Evolutionary conservation across 2,888 invertebrate genomes (phyloP), one percentile per base, ranked within the genome.

Genomic region (Melanargia galathea): DNA sequence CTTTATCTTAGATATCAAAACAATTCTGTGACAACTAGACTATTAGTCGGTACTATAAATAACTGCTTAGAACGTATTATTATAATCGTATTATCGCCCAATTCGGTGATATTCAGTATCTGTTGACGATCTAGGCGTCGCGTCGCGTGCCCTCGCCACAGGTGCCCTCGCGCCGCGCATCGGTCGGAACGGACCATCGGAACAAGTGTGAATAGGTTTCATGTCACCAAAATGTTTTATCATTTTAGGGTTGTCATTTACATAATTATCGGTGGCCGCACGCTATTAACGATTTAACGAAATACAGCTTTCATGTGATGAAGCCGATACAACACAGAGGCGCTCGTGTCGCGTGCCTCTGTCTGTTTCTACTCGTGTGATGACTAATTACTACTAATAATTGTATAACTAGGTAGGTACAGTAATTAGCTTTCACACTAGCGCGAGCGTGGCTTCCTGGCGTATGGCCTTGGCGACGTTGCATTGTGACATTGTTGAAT

Each of bases 61-160:
- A 43, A 26, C 13, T n/a, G n/a, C 26, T 8, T 30, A 5, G 10
- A 56, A 26, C 58, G 49, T 52, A 54, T 48, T 35, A 67, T 67
- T 67, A 67, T 57, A 59, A 54, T 62, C 62, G 43, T 52, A 64
- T 67, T 64, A 64, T 55, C 24, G 18, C 26, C 22, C 45, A 45
- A 22, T 45, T 22, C 5, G 13, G 7, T 11, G 45, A 45, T 13
- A 22, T 13, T 45, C 45, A 2, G 13, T 22, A 45, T 45, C 45
- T 45, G 2, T 5, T 2, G 20, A 10, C 20, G 20, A 45, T 45
- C 45, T 20, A 4, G 10, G 43, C 18, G 18, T 16, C 16, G 16
- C 16, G 16, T 38, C 4, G 0, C 3, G 38, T n/a, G 40, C 16
- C 24, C 24, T 26, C 24, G 24, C 24, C 24, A n/a, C n/a, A n/a